Base-by-base conservation (phyloP, 2,888 invertebrate genomes). In the Morpho achilles region DNA sequence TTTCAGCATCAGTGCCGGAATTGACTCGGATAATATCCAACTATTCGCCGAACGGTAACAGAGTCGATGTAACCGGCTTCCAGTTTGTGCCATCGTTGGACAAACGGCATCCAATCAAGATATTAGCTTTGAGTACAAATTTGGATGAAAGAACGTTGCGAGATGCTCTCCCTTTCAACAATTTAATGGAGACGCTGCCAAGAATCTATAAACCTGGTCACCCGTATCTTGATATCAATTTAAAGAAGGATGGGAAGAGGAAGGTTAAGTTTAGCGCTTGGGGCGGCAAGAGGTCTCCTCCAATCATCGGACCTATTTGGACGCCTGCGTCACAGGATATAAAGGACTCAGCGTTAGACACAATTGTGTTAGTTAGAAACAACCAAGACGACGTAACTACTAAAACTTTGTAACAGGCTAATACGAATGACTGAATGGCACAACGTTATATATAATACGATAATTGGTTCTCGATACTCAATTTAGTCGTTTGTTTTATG, bases 301-400 rank as follows among this genome's bases (percentile, higher is more conserved):
- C 89, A 0, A 85, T 90, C 43, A 89, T 90, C n/a, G 89, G 89
- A 0, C 89, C 89, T 0, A 87, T 90, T 43, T 89, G 89, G 89
- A 85, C 83, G 0, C 88, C 87, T 0, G 74, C 82, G 0, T 63
- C 79, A 0, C 73, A 77, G 51, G 71, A 79, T 49, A 22, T 78
- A 1, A 84, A 84, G 59, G 87, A 86, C 23, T 69, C 79, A 0
- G 78, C 82, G 2, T 66, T 88, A 53, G 70, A 86, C 64, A 80
- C 82, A 4, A 80, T 88, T 61, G 70, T 87, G 2, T 65, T 87
- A 44, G 75, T 86, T 59, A 75, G 82, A 68, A 84, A 82, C 59
- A 73, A 67, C 61, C 70, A 74, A 59, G 64, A 67, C 50, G 54
- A 62, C 49, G 62, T 66, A 3, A 10, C 53, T 3, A 3, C 48